Evolutionary conservation across 2,797 vertebrate species (phyloP).

Genomic region (Picus viridis): DNA sequence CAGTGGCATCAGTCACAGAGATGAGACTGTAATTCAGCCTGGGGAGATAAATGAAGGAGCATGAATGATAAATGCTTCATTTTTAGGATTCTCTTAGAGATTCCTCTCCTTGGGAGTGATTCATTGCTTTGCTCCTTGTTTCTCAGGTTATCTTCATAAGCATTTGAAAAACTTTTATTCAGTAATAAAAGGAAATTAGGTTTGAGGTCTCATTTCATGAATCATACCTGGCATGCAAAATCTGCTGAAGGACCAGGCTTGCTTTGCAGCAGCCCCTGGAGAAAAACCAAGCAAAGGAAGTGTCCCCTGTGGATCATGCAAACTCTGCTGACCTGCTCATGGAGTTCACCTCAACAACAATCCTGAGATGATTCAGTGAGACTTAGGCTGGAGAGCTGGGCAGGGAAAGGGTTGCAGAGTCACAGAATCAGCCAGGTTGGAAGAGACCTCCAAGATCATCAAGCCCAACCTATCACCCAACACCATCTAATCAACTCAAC

Average conservation of each 20-base stretch:
- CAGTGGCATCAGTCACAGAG: slow-evolving; percentile 21
- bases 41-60: slow-evolving; percentile 17
- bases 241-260: not conserved
- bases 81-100: slow-evolving; percentile 16
- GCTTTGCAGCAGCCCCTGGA: not conserved
- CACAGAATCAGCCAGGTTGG: no score
- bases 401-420: no score
- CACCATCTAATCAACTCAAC: no score
- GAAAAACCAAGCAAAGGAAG: not conserved
- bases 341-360: not conserved
- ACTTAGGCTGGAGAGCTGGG: no score
- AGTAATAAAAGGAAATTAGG: slow-evolving; percentile 44
- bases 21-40: not conserved
- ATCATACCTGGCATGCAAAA: slow-evolving; percentile 38
- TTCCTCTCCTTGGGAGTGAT: slow-evolving; percentile 4
- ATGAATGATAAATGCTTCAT: slow-evolving; percentile 46
- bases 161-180: slow-evolving; percentile 45
- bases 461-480: no score
- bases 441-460: no score
- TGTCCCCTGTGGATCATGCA: not conserved
- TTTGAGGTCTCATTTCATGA: slow-evolving; percentile 35
- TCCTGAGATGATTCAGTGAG: no score
- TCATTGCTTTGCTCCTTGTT: slow-evolving; percentile 48
- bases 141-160: slow-evolving; percentile 61
- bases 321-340: not conserved